These are phyloP conservation scores for Stichopus chloronotus DNA, from an alignment of 35 echinoderm and acorn worm genomes.

Conservation along the genomic window DNA sequence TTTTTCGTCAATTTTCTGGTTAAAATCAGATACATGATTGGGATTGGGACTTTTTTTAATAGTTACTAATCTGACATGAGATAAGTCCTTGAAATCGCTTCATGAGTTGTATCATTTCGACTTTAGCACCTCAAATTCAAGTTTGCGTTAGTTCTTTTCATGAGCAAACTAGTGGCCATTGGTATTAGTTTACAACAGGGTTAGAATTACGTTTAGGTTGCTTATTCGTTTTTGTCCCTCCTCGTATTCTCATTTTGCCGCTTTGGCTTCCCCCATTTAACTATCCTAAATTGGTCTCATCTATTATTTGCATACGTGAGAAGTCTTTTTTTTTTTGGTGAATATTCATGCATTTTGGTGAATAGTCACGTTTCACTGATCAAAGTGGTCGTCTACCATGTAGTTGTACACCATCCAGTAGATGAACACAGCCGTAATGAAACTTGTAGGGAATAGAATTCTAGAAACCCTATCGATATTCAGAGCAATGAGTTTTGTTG, in stretches of 20 bases:
- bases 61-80: too few relatives aligned
- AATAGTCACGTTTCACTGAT: neutral
- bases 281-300: neutral
- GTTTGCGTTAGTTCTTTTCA: too few relatives aligned
- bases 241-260: neutral
- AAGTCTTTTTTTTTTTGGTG: neutral
- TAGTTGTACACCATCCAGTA: slow-evolving; percentile 70
- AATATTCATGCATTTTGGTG: neutral
- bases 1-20: too few relatives aligned
- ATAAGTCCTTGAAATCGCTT: too few relatives aligned
- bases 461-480: slow-evolving; percentile 76
- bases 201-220: neutral
- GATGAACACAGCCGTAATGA: slow-evolving; percentile 51
- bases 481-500: slow-evolving; percentile 67
- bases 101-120: too few relatives aligned
- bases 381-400: slow-evolving; percentile 26
- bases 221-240: neutral
- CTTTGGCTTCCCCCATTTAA: too few relatives aligned
- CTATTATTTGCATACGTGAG: neutral
- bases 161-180: too few relatives aligned
- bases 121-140: too few relatives aligned
- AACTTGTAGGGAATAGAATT: slow-evolving; percentile 67
- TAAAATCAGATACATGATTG: too few relatives aligned
- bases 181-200: too few relatives aligned
- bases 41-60: too few relatives aligned